Evolutionary conservation across 2,797 vertebrate genomes (phyloP).

Genomic region (Natrix natrix): DNA sequence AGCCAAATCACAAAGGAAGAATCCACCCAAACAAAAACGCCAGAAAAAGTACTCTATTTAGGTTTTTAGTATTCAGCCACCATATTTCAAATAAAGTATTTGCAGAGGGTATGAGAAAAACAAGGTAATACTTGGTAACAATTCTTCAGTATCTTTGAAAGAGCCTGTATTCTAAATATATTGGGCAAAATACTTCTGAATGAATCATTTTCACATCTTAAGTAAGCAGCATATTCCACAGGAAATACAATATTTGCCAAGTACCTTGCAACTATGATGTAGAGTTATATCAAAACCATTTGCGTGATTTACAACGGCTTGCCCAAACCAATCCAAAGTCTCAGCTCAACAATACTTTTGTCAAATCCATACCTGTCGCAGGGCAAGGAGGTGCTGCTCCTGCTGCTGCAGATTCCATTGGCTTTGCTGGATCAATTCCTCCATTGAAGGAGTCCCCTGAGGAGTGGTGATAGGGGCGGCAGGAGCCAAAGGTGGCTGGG

Average conservation of each 20-base stretch:
- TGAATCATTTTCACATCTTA: not conserved
- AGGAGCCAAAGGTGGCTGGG: constrained; percentile 72
- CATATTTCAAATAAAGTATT: not conserved
- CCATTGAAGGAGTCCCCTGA: constrained; percentile 76
- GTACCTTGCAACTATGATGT: not conserved
- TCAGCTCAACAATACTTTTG: not conserved
- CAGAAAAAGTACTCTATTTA: not conserved
- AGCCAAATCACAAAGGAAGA: not conserved
- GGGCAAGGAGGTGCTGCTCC: constrained; percentile 90
- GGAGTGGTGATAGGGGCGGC: constrained; percentile 64
- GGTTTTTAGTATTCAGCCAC: not conserved
- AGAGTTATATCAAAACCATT: not conserved
- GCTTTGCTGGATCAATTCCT: constrained; percentile 96
- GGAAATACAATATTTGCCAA: not conserved
- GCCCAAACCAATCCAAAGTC: not conserved
- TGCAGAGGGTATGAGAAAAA: not conserved
- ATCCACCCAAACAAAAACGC: not conserved
- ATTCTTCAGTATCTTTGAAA: not conserved
- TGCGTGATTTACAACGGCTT: not conserved
- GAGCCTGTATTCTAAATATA: not conserved
- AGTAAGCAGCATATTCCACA: not conserved
- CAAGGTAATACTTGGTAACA: not conserved
- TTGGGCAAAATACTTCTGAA: not conserved
- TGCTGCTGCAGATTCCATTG: constrained; percentile 98
- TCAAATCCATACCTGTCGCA: constrained; percentile 83